Evolutionary conservation across 2,888 invertebrate species (phyloP).

Genomic region (Agrochola lychnidis): DNA sequence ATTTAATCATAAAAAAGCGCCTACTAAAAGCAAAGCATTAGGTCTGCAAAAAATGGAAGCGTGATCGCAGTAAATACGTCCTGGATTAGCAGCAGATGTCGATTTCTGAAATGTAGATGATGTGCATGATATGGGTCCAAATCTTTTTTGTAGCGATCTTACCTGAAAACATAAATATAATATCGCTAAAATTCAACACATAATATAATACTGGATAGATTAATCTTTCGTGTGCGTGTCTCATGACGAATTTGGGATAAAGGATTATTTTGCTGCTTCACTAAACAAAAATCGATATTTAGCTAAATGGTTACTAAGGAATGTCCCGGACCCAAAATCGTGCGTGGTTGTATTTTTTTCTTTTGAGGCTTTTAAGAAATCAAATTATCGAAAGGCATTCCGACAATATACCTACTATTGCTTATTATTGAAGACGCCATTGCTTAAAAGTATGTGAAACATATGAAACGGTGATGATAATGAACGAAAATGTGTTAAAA

Average conservation of each 20-base stretch:
- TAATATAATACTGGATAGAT: constrained; percentile 45
- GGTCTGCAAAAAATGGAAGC: constrained; percentile 83
- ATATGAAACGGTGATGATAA: neutral
- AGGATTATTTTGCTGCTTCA: constrained; percentile 59
- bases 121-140: constrained; percentile 81
- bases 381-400: neutral
- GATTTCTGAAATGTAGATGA: constrained; percentile 78
- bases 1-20: constrained; percentile 73
- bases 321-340: constrained; percentile 12
- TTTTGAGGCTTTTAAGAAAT: constrained; percentile 3
- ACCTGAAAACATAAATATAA: constrained; percentile 73
- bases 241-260: constrained; percentile 58
- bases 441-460: neutral
- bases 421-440: neutral
- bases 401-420: neutral
- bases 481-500: neutral
- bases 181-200: constrained; percentile 55
- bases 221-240: constrained; percentile 48
- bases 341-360: constrained; percentile 4
- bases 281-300: constrained; percentile 44
- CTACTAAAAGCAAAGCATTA: constrained; percentile 76
- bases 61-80: constrained; percentile 83
- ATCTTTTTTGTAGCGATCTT: constrained; percentile 70
- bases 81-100: constrained; percentile 86
- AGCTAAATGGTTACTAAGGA: constrained; percentile 38